Percentiles rank a stretch among this genome's conserved stretches.
phyloP scores from a whole-genome alignment of 2,113 vertebrate genomes.

The Seriola aureovittata region DNA sequence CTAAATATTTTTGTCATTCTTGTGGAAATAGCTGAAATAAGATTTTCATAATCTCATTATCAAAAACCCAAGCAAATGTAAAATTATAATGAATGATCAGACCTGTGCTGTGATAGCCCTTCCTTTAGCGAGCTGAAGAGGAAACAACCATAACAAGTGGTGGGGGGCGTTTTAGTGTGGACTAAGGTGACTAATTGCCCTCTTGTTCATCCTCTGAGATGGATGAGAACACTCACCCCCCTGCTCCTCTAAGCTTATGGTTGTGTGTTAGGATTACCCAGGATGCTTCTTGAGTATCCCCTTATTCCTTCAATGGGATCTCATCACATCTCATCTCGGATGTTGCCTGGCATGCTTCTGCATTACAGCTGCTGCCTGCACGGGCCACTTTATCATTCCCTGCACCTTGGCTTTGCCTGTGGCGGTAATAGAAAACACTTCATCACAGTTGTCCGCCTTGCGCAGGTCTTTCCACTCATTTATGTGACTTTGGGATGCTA shows the following conservation, averaged over 20 bases:
- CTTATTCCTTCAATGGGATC: conserved; percentile 57
- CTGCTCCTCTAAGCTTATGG: conserved; percentile 29
- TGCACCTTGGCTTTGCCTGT: conserved; percentile 62
- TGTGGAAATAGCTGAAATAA: conserved; percentile 24
- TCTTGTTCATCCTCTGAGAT: conserved; percentile 53
- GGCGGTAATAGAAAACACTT: conserved; percentile 69
- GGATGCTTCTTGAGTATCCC: conserved; percentile 48
- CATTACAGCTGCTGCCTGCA: conserved; percentile 46
- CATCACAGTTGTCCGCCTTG: conserved; percentile 63
- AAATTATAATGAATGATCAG: conserved; percentile 41
- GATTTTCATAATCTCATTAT: conserved; percentile 40
- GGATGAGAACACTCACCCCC: conserved; percentile 48
- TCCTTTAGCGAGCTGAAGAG: neutral
- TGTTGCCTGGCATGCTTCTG: conserved; percentile 48
- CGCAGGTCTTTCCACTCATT: conserved; percentile 53
- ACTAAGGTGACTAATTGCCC: conserved; percentile 55
- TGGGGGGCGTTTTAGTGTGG: neutral
- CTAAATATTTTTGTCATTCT: conserved; percentile 1
- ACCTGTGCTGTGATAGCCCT: neutral
- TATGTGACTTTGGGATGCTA: conserved; percentile 52
- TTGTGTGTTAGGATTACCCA: conserved; percentile 50
- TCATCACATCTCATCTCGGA: conserved; percentile 43
- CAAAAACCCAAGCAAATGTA: conserved; percentile 42
- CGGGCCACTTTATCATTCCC: conserved; percentile 54
- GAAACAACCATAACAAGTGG: neutral